phyloP scores from a whole-genome alignment of 2,113 vertebrate genomes.

The Gymnobelideus leadbeateri region DNA sequence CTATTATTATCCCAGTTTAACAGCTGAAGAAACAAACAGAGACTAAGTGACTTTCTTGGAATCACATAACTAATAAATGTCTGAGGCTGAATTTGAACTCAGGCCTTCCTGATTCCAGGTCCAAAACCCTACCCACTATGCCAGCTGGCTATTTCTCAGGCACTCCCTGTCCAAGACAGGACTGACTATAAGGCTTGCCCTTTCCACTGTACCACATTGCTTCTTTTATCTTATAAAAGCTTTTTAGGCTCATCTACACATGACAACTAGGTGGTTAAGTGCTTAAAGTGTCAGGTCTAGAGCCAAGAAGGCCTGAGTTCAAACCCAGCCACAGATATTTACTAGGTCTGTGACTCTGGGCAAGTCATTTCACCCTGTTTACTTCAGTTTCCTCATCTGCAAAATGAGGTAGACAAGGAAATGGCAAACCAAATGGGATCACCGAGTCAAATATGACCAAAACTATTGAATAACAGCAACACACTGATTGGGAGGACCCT shows the following conservation, averaged over 20 bases:
- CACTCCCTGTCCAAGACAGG: neutral
- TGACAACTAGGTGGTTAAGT: neutral
- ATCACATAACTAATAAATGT: neutral
- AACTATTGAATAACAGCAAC: neutral
- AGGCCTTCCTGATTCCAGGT: neutral
- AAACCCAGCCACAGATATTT: no score
- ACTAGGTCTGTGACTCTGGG: no score
- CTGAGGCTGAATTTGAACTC: no score
- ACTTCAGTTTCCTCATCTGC: neutral
- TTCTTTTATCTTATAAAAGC: neutral
- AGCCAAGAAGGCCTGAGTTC: no score
- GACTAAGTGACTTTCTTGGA: neutral
- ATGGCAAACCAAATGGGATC: neutral
- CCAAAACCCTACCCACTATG: neutral
- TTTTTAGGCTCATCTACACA: neutral
- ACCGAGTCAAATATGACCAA: no score
- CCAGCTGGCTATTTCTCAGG: neutral
- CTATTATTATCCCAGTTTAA: neutral
- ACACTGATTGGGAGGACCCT: neutral
- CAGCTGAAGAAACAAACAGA: neutral
- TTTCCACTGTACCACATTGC: neutral
- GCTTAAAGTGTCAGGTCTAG: neutral
- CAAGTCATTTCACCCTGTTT: no score
- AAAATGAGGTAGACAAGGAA: neutral
- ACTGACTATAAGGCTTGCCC: neutral